Conservation (phyloP, 1,140 invertebrate genomes). For the Eupristina koningsbergeri region DNA sequence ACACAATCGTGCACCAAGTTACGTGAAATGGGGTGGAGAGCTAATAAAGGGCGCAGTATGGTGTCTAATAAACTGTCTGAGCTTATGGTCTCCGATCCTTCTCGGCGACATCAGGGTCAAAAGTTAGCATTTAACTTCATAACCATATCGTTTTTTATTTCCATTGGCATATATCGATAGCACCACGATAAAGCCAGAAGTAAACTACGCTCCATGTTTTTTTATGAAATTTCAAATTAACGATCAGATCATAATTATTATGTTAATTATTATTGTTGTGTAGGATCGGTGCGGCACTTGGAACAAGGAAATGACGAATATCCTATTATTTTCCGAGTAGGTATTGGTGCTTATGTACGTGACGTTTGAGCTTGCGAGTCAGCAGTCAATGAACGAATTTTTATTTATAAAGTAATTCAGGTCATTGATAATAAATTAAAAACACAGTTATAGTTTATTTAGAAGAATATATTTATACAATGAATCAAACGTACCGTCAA, state of each 20-base stretch:
- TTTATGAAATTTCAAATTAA: not conserved
- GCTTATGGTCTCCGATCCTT: slow-evolving; percentile 52
- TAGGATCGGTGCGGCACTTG: not conserved
- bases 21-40: slow-evolving; percentile 32
- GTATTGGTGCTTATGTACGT: not conserved
- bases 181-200: not conserved
- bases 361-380: not conserved
- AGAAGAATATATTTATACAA: not conserved
- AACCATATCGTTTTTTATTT: not conserved
- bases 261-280: not conserved
- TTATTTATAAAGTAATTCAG: not conserved
- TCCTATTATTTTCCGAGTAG: not conserved
- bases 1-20: not conserved
- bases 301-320: not conserved
- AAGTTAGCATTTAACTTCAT: slow-evolving; percentile 3
- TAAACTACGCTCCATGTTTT: not conserved
- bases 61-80: slow-evolving; percentile 62
- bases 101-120: slow-evolving; percentile 2
- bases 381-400: not conserved
- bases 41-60: slow-evolving; percentile 66
- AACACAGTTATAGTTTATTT: not conserved
- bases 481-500: not conserved
- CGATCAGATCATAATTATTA: not conserved
- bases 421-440: not conserved
- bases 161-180: not conserved